Base-by-base conservation (phyloP, 2,113 vertebrate species). In the Camelus bactrianus region DNA sequence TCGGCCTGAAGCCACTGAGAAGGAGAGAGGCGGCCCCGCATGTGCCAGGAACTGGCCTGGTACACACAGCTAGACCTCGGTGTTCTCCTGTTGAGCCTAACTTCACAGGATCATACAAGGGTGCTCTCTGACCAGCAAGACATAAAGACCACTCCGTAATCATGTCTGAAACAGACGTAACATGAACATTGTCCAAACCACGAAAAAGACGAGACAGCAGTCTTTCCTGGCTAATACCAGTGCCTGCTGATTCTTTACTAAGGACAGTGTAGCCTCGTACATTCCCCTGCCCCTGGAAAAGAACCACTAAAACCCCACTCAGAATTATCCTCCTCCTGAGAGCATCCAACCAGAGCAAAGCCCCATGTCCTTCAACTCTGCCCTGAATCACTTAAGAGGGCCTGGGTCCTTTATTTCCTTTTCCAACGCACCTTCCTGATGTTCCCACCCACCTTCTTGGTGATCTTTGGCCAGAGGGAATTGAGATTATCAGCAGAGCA, bases 21-120 rank as follows among this genome's bases (percentile, higher is more conserved):
- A 46, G 58, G 28, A 38, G 9, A 17, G n/a, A 12, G 35, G 79
- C 50, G 7, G 73, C 56, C 42, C 2, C 6, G 15, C 30, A 1
- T 14, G 10, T 56, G 19, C 54, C 1, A 0, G 48, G 19, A 32
- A 26, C 42, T 50, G 62, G 54, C 52, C 14, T 3, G 8, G 67
- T 19, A 3, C 1, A 4, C 73, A 50, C 1, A 1, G 9, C 35
- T 0, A 24, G 79, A 1, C 20, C 84, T 28, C 22, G 64, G 26
- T 6, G 17, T 26, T 52, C 50, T 56, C n/a, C 69, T 50, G 17
- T 10, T 7, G 22, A 28, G 30, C 2, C 0, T 11, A 6, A 15
- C 20, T 67, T 42, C 46, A n/a, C 46, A 58, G 80, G 69, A n/a
- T 6, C 3, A 14, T 5, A 5, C 22, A 14, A 46, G 70, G 17